A percentile compares a stretch with the other conserved stretches of the same genome.
Conservation (phyloP, 2,113 vertebrate species). For the Sylvicapra grimmia region DNA sequence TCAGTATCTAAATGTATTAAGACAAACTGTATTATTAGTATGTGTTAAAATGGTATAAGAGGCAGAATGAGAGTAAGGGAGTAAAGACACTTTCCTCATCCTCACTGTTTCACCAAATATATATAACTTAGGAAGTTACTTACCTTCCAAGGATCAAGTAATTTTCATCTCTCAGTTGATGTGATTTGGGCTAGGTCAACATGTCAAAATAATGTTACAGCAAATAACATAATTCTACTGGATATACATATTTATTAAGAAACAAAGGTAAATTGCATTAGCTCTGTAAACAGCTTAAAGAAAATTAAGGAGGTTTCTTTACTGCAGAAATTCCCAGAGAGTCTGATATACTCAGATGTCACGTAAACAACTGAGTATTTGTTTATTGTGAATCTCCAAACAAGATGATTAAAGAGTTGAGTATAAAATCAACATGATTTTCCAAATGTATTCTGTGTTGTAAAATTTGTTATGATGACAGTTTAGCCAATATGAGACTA, state of each 20-base stretch:
- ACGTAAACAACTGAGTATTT: background rate
- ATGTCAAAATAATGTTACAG: background rate
- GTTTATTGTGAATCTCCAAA: background rate
- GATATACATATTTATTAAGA: background rate
- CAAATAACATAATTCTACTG: background rate
- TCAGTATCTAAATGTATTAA: background rate
- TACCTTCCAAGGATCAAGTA: background rate
- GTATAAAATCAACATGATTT: background rate
- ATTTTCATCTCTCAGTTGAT: background rate
- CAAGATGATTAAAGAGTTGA: background rate
- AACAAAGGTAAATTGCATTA: background rate
- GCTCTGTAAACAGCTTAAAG: background rate
- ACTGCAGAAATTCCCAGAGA: background rate
- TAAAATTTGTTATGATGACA: background rate
- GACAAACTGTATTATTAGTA: background rate
- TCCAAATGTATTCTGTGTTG: background rate
- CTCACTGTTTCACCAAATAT: background rate
- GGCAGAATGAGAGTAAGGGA: background rate
- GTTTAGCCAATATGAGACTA: background rate
- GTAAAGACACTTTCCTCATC: background rate
- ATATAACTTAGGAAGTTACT: background rate
- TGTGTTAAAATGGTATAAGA: background rate
- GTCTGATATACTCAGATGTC: background rate
- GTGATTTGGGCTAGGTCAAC: background rate
- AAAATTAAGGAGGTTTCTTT: background rate